Percentiles rank a stretch among this genome's conserved stretches.
Evolutionary conservation across 2,888 invertebrate genomes (phyloP).

Genomic region (Carpatolechia fugitivella): DNA sequence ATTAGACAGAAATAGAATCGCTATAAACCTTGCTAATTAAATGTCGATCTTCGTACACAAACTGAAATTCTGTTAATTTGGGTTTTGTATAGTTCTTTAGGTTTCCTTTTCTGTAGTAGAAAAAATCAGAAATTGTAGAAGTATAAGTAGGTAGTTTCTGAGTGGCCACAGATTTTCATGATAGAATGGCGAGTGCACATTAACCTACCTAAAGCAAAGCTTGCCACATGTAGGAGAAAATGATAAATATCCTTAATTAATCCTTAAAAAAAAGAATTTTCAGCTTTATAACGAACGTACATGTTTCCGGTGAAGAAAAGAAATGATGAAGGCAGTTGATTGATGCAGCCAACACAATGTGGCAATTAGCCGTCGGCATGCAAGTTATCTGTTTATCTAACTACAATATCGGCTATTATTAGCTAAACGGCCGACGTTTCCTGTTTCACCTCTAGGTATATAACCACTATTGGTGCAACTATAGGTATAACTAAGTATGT

Average conservation of each 20-base stretch:
- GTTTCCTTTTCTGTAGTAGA: too few relatives aligned
- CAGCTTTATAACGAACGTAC: background rate
- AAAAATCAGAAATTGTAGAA: too few relatives aligned
- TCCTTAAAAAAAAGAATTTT: background rate
- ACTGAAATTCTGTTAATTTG: too few relatives aligned
- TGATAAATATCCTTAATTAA: background rate
- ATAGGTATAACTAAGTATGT: too few relatives aligned
- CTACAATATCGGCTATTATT: conserved; percentile 5
- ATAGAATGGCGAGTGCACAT: too few relatives aligned
- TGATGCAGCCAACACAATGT: background rate
- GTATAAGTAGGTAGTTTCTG: background rate
- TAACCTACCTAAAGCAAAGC: too few relatives aligned
- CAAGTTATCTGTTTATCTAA: conserved; percentile 3
- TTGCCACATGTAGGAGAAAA: background rate
- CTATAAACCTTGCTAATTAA: background rate
- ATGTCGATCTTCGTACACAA: too few relatives aligned
- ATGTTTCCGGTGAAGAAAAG: conserved; percentile 2
- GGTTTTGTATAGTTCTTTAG: too few relatives aligned
- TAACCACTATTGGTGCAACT: background rate
- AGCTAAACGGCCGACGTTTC: background rate
- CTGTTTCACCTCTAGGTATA: conserved; percentile 3
- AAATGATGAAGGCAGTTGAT: background rate
- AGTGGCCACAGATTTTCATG: too few relatives aligned
- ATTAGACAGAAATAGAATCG: background rate
- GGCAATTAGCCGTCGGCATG: background rate